A percentile compares a stretch with the other conserved stretches of the same genome.
Evolutionary conservation across 2,888 invertebrate species (phyloP).

Genomic region (Chloromyia formosa): DNA sequence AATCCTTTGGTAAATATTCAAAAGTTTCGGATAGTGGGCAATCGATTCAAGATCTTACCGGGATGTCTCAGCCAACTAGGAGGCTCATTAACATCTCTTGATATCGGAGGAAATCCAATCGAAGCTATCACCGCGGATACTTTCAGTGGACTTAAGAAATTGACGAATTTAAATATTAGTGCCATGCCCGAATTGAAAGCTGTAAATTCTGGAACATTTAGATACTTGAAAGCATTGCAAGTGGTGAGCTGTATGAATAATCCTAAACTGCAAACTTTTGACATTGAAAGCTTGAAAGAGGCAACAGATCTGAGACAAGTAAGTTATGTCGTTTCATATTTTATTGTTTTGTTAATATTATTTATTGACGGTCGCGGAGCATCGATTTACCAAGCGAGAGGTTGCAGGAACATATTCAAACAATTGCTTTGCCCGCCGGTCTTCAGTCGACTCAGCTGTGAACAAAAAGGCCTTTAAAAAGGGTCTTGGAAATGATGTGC

Average conservation of each 20-base stretch:
- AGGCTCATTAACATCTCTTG: constrained; percentile 68
- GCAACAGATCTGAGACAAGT: constrained; percentile 57
- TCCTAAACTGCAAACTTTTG: constrained; percentile 67
- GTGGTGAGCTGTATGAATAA: constrained; percentile 67
- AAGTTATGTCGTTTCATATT: constrained; percentile 45
- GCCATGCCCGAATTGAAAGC: constrained; percentile 68
- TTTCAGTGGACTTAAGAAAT: constrained; percentile 68
- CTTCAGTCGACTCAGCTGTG: no score
- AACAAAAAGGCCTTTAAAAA: no score
- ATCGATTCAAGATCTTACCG: constrained; percentile 70
- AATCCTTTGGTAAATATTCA: constrained; percentile 66
- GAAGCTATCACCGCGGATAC: constrained; percentile 68
- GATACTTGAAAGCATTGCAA: constrained; percentile 62
- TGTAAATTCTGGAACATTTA: constrained; percentile 68
- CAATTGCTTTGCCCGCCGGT: no score
- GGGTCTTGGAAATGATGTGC: no score
- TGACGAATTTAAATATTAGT: constrained; percentile 70
- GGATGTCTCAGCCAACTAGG: constrained; percentile 67
- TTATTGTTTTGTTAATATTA: background rate
- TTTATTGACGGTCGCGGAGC: no score
- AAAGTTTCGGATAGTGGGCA: constrained; percentile 70
- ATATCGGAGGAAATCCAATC: constrained; percentile 71
- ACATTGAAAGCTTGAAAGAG: constrained; percentile 66
- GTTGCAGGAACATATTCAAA: no score
- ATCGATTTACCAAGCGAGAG: no score